Evolutionary conservation across 2,113 vertebrate species (phyloP), one percentile per base, ranked within the genome.

Genomic region (Cygnus atratus): DNA sequence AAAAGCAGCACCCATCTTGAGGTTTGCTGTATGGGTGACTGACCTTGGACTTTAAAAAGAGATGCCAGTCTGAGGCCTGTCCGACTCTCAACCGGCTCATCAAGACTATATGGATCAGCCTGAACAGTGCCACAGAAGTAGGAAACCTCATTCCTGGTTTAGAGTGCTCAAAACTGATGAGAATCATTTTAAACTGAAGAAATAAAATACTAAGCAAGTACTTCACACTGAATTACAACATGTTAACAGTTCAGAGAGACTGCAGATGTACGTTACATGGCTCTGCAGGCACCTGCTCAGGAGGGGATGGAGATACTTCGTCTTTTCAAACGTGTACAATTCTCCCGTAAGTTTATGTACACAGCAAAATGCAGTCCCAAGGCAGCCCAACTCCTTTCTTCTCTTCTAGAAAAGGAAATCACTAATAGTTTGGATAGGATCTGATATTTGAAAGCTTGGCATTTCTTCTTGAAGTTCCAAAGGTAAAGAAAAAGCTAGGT

Each of bases 381-480:
- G 13, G 33, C 46, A 77, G 21, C 14, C 24, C 31, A 52, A 2
- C 26, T 95, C 17, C 29, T 59, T 63, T 58, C 22, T 88, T 72
- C 24, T 65, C 59, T 73, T 75, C 65, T 21, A 62, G 46, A 55
- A 91, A 55, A 48, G 3, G 33, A 77, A 80, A 17, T 46, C 63
- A 33, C 46, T 46, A 81, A 57, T 37, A 78, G 13, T 61, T 68
- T 52, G 68, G 35, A 61, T 44, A 28, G 1, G 4, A 84, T 50
- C 31, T 61, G 50, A 50, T 18, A 26, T 68, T 87, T 78, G 52
- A 79, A 94, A 81, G 33, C 44, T 48, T 81, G 33, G 35, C 54
- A 88, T 72, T 92, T 92, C 33, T 84, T 72, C 68, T 48, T 78
- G 35, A 88, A 84, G 19, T 79, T 94, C 88, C 58, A 68, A 92